A percentile compares a stretch with the other conserved stretches of the same genome.
Evolutionary conservation across 2,113 vertebrate species (phyloP).

Genomic region (Pluvianellus socialis): DNA sequence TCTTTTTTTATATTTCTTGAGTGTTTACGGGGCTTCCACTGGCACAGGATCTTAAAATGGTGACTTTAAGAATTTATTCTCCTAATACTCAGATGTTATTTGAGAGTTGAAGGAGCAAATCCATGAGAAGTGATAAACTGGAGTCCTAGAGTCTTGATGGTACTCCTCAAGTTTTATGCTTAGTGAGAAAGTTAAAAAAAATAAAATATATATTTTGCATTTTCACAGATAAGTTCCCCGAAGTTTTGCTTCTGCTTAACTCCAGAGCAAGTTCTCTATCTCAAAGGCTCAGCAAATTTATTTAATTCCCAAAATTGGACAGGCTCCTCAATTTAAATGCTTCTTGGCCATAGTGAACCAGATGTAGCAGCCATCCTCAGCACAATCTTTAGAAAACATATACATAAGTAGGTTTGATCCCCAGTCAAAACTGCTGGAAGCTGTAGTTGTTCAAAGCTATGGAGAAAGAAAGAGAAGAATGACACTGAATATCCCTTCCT

Average conservation of each 20-base stretch:
- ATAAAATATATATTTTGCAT: neutral
- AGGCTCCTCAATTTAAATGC: neutral
- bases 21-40: neutral
- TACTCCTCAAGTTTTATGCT: neutral
- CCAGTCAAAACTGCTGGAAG: neutral
- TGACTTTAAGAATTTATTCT: neutral
- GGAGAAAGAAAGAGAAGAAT: neutral
- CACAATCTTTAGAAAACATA: neutral
- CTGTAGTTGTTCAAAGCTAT: neutral
- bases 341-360: neutral
- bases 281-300: neutral
- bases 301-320: neutral
- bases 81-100: neutral
- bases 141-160: neutral
- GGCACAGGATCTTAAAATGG: neutral
- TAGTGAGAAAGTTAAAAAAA: neutral
- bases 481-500: neutral
- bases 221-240: neutral
- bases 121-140: neutral
- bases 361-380: neutral
- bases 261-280: neutral
- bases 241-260: neutral
- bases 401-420: neutral
- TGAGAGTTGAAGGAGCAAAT: neutral
- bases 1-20: neutral